Evolutionary conservation across 2,113 vertebrate species (phyloP), one percentile per base, ranked within the genome.

Genomic region (Grammomys dolichurus): DNA sequence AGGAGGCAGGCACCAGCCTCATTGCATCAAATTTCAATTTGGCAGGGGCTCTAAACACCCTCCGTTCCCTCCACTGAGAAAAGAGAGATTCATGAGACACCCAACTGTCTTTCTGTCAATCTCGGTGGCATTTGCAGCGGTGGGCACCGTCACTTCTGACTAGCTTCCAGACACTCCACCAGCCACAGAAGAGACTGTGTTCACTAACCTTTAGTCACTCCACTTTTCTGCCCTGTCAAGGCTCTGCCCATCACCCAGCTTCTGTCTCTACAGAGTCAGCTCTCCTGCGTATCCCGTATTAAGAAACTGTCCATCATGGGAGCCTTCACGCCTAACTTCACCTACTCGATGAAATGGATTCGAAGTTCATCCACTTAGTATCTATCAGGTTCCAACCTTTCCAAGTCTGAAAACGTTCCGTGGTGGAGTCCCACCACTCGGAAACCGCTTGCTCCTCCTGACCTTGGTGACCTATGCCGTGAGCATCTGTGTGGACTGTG

Each of bases 401-500:
- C 43, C 4, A 16, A 1, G 31, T 20, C 77, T 19, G 19, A 56
- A 0, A 56, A 26, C 3, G 40, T n/a, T 69, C 31, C 26, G 2
- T 14, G 0, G 0, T 0, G 0, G 9, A 5, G 11, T 12, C 0
- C 3, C 1, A 4, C 36, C 10, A 0, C 7, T 20, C 73, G 3
- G 14, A 9, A 1, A 11, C 0, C 4, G 51, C 11, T 11, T 20
- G 76, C 9, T 3, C 16, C 14, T 31, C 20, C 28, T 48, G 17
- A 10, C 58, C 73, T 46, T 40, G 70, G 7, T 70, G 72, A 69
- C 0, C 12, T 1, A 0, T 7, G 19, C 24, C 3, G 0, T 1
- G 43, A 28, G 7, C 63, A 65, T 51, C 51, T 51, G 51, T 51
- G 51, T 9, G 2, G 10, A 51, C 22, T 6, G 0, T 0, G 40